A percentile compares a stretch with the other conserved stretches of the same genome.
Conservation (phyloP, 2,797 vertebrate species). For the Thunnus albacares region DNA sequence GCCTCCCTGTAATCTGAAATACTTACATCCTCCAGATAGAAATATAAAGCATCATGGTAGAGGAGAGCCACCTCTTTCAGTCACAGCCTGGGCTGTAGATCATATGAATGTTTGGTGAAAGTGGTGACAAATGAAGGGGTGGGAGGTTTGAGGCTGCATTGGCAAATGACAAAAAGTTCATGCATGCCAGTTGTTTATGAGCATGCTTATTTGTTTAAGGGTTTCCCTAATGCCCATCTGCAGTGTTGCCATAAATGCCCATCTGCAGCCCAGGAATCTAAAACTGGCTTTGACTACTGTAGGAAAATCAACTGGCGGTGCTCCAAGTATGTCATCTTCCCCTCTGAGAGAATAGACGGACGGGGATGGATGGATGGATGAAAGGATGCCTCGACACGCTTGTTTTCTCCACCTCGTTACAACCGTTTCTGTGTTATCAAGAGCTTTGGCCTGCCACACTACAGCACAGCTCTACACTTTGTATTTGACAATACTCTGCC, state of each 20-base stretch:
- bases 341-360: constrained; percentile 69
- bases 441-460: constrained; percentile 65
- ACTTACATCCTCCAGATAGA: constrained; percentile 63
- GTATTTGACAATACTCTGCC: constrained; percentile 62
- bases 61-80: constrained; percentile 55
- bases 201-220: constrained; percentile 76
- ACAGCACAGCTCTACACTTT: constrained; percentile 53
- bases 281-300: constrained; percentile 66
- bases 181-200: constrained; percentile 67
- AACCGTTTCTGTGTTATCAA: constrained; percentile 69
- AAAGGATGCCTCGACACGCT: constrained; percentile 72
- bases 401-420: constrained; percentile 79
- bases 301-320: constrained; percentile 59
- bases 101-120: constrained; percentile 34
- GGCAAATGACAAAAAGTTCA: constrained; percentile 59
- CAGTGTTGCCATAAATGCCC: constrained; percentile 70
- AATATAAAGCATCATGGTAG: constrained; percentile 45
- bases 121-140: constrained; percentile 59
- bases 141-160: constrained; percentile 50
- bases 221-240: constrained; percentile 74
- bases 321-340: constrained; percentile 78
- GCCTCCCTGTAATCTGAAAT: constrained; percentile 55
- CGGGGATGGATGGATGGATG: constrained; percentile 71
- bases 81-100: constrained; percentile 55
- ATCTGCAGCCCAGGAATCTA: constrained; percentile 69